phyloP scores from a whole-genome alignment of 2,888 invertebrate species.

The Caenorhabditis sulstoni region DNA sequence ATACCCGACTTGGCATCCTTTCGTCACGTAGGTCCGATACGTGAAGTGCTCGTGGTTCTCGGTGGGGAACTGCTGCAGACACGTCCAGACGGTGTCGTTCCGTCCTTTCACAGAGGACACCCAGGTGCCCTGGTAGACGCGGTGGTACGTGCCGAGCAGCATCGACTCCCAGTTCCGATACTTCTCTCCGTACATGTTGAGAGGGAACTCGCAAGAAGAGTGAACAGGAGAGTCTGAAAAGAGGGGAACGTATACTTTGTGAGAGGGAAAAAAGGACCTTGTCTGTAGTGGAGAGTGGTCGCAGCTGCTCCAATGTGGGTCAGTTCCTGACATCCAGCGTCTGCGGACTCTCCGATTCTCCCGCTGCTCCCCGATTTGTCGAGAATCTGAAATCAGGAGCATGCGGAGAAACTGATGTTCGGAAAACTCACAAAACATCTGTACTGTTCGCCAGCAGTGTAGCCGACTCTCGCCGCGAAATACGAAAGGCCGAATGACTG shows the following conservation, averaged over 20 bases:
- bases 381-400: conserved; percentile 39
- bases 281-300: conserved; percentile 59
- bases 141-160: conserved; percentile 53
- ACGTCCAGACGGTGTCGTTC: conserved; percentile 64
- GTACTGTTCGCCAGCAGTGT: conserved; percentile 58
- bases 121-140: conserved; percentile 55
- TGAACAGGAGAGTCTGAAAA: conserved; percentile 39
- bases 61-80: conserved; percentile 45
- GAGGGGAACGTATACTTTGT: not conserved
- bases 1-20: conserved; percentile 66
- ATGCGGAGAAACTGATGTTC: not conserved
- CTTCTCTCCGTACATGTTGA: conserved; percentile 31
- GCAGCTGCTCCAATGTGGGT: conserved; percentile 65
- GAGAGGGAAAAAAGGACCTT: conserved; percentile 40
- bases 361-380: conserved; percentile 58
- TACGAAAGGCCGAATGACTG: conserved; percentile 55
- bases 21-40: conserved; percentile 55
- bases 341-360: conserved; percentile 65
- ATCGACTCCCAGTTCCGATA: conserved; percentile 58
- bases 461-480: conserved; percentile 62
- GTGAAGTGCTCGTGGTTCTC: conserved; percentile 41
- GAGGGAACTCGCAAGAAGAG: conserved; percentile 46
- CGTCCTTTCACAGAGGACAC: conserved; percentile 50
- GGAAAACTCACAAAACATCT: conserved; percentile 62
- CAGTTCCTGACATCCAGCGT: conserved; percentile 65